Conservation (phyloP, 2,113 vertebrate genomes). For the Nicator chloris region DNA sequence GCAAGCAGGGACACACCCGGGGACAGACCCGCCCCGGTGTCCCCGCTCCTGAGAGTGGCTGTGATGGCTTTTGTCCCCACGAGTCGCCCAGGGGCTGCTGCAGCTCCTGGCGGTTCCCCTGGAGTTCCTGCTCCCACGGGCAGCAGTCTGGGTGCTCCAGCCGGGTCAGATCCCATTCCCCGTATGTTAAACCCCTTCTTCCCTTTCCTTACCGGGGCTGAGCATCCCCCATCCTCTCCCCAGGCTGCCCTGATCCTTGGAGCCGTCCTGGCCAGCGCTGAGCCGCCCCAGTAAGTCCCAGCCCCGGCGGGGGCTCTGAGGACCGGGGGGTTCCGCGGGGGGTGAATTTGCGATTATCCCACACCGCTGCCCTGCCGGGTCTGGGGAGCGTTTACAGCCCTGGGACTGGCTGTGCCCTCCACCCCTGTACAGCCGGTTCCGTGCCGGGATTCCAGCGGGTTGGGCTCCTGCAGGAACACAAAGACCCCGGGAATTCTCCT, state of each 20-base stretch:
- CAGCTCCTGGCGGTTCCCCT: neutral
- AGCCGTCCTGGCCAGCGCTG: neutral
- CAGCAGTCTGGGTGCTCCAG: neutral
- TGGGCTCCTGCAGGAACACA: neutral
- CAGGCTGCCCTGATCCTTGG: neutral
- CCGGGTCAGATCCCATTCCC: neutral
- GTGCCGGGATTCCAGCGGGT: neutral
- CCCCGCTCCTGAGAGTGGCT: neutral
- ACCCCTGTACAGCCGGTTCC: neutral
- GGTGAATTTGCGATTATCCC: accelerated
- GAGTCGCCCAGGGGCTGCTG: neutral
- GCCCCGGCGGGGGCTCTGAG: neutral
- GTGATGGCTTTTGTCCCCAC: neutral
- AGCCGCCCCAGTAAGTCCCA: neutral
- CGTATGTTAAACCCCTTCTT: neutral
- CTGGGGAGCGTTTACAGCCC: neutral
- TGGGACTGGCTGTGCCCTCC: too few relatives aligned
- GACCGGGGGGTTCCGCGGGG: accelerated
- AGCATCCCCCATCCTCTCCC: neutral
- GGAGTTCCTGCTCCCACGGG: neutral
- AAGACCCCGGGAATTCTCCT: neutral
- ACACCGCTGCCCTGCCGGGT: neutral
- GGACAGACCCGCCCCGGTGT: neutral
- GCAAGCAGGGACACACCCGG: neutral
- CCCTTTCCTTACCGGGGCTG: neutral